Conservation (phyloP, 1,140 invertebrate species). For the Lepidurus couesii region DNA sequence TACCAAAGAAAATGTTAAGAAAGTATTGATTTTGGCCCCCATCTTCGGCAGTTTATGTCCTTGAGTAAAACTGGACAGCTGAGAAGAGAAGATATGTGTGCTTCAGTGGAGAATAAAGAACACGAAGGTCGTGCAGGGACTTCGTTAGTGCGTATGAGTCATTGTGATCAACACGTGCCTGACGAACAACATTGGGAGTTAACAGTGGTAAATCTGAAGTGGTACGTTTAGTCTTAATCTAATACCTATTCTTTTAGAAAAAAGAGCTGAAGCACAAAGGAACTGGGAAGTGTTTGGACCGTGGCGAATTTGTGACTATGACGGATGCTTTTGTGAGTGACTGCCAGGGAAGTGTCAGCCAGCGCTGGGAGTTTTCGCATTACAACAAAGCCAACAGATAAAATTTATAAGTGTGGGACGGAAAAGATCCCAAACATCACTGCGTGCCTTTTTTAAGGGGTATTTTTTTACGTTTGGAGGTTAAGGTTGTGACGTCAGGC, state of each 20-base stretch:
- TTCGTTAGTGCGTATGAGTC: neutral
- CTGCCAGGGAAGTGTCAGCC: neutral
- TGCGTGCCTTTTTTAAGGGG: neutral
- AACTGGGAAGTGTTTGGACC: neutral
- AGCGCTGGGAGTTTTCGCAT: neutral
- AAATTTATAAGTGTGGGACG: neutral
- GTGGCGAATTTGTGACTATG: neutral
- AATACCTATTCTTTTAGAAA: neutral
- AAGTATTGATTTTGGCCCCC: constrained; percentile 38
- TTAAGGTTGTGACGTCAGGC: neutral
- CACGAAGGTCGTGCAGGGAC: neutral
- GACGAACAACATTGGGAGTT: neutral
- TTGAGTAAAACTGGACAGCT: constrained; percentile 64
- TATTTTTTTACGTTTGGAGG: neutral
- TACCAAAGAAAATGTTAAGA: constrained; percentile 28
- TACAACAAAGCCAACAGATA: neutral
- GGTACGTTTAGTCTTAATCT: neutral
- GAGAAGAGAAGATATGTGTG: constrained; percentile 69
- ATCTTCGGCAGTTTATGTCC: constrained; percentile 59
- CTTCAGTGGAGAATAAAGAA: constrained; percentile 44
- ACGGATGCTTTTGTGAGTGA: neutral
- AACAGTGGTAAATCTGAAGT: neutral
- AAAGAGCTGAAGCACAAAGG: neutral
- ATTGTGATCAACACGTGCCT: neutral
- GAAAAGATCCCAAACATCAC: neutral